These are phyloP conservation scores for Pachydiplax longipennis DNA, from an alignment of 2,888 invertebrate species.

Conservation along the genomic window DNA sequence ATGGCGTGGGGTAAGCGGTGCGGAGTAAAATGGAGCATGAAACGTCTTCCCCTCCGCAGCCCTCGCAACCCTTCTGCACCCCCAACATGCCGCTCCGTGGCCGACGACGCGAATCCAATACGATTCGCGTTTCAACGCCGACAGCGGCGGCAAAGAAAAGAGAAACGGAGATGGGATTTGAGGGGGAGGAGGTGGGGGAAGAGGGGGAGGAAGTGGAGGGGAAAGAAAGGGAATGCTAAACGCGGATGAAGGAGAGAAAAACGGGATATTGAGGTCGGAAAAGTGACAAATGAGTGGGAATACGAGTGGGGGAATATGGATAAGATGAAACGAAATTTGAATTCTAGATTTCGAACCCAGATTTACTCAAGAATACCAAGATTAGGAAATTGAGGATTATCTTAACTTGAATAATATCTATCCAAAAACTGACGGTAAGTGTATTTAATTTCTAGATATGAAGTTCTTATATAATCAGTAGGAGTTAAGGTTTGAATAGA, in stretches of 20 bases:
- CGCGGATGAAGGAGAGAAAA: background rate
- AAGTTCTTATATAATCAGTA: no score
- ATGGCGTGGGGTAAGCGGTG: slow-evolving; percentile 15
- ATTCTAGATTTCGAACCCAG: background rate
- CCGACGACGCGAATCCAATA: slow-evolving; percentile 15
- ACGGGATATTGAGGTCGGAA: background rate
- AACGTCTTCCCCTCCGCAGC: background rate
- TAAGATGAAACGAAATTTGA: background rate
- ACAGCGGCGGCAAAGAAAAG: background rate
- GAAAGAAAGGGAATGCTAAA: background rate
- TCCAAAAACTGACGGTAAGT: no score
- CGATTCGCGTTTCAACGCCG: slow-evolving; percentile 1
- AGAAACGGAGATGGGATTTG: background rate
- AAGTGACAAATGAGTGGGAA: background rate
- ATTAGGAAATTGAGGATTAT: no score
- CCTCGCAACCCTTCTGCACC: background rate
- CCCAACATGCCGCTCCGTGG: background rate
- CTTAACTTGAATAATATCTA: no score
- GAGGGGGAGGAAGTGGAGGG: background rate
- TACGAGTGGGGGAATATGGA: background rate
- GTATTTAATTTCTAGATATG: no score
- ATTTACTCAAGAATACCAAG: no score
- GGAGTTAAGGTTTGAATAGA: no score
- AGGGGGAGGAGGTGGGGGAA: background rate
- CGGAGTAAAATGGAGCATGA: slow-evolving; percentile 44